Evolutionary conservation across 2,888 invertebrate species (phyloP).

Genomic region (Lasioglossum villosulum): DNA sequence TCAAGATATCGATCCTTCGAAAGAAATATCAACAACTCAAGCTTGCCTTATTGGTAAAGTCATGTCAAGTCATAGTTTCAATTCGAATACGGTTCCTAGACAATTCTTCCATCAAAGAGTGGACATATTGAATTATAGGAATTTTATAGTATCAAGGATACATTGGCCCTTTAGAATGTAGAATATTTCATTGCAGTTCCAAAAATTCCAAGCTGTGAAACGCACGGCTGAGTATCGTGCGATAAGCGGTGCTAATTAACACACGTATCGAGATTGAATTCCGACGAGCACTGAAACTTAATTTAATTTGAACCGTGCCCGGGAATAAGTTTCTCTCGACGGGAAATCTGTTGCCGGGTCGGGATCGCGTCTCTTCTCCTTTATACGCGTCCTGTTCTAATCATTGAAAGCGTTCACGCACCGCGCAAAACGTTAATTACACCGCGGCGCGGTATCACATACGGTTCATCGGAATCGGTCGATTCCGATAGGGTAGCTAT

Average conservation of each 20-base stretch:
- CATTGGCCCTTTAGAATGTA: neutral
- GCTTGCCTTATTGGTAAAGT: no score
- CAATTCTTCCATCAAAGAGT: no score
- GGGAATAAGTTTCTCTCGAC: constrained; percentile 28
- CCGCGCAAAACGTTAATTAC: constrained; percentile 42
- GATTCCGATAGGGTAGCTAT: constrained; percentile 17
- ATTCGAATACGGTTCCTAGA: no score
- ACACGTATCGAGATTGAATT: constrained; percentile 53
- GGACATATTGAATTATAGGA: no score
- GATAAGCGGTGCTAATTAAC: constrained; percentile 56
- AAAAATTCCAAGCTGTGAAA: constrained; percentile 13
- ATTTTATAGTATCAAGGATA: neutral
- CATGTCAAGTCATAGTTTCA: no score
- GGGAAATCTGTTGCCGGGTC: constrained; percentile 33
- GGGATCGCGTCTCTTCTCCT: neutral
- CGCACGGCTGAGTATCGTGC: constrained; percentile 29
- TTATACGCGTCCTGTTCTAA: constrained; percentile 39
- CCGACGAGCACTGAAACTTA: constrained; percentile 35
- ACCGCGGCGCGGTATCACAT: constrained; percentile 34
- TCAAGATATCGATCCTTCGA: no score
- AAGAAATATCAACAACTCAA: no score
- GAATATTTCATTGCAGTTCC: neutral
- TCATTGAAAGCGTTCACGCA: constrained; percentile 9
- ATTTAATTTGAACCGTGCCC: constrained; percentile 51
- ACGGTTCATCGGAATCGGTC: constrained; percentile 45